phyloP scores from a whole-genome alignment of 2,888 invertebrate genomes.

The Cryptocheilus praepositus region DNA sequence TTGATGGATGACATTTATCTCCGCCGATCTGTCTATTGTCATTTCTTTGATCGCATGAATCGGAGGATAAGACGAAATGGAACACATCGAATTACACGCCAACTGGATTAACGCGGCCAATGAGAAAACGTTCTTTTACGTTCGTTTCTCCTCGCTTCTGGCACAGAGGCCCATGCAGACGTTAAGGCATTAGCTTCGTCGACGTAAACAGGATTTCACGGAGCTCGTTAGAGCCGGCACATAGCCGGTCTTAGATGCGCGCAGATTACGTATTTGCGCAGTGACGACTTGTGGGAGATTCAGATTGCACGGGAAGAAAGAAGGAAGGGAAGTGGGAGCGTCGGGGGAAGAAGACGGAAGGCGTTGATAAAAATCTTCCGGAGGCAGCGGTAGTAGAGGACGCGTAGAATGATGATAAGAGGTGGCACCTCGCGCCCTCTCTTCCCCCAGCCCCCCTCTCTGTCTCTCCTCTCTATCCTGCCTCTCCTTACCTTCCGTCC shows the following conservation, averaged over 20 bases:
- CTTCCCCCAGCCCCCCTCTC: conserved; percentile 7
- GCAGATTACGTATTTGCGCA: conserved; percentile 34
- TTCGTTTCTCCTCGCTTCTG: neutral
- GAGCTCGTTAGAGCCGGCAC: conserved; percentile 34
- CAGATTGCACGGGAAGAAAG: conserved; percentile 13
- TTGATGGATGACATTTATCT: neutral
- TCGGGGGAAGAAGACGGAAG: conserved; percentile 12
- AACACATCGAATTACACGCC: neutral
- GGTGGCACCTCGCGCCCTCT: conserved; percentile 22
- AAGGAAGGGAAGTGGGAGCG: neutral
- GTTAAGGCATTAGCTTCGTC: conserved; percentile 4
- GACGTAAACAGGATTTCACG: conserved; percentile 32
- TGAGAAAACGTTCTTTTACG: neutral
- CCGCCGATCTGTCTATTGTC: neutral
- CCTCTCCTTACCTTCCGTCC: conserved; percentile 4
- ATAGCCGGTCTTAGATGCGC: conserved; percentile 19
- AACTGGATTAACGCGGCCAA: neutral
- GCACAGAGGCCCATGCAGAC: neutral
- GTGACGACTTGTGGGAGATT: conserved; percentile 17
- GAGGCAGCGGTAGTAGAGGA: conserved; percentile 17
- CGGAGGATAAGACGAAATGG: neutral
- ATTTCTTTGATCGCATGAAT: neutral
- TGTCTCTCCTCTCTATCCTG: conserved; percentile 20
- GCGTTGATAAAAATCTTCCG: conserved; percentile 33
- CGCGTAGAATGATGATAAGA: conserved; percentile 40